These are phyloP conservation scores for Drosophila insularis DNA, from an alignment of 1,140 invertebrate species.

Conservation along the genomic window DNA sequence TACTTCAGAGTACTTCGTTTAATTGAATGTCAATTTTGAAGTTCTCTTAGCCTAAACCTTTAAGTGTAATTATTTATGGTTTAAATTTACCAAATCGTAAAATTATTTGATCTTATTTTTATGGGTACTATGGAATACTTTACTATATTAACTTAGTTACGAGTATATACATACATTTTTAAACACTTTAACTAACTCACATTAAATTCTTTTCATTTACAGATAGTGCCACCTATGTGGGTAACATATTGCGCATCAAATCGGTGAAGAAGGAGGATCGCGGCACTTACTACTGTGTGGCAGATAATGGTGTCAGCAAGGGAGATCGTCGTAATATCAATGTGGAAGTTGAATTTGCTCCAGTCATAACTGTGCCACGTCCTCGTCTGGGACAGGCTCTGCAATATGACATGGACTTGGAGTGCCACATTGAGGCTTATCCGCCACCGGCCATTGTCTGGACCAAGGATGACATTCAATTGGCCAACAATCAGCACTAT, in stretches of 20 bases:
- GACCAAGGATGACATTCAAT: conserved; percentile 90
- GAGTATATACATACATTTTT: neutral
- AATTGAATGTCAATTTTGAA: no score
- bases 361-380: conserved; percentile 91
- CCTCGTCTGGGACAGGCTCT: conserved; percentile 92
- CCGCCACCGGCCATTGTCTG: conserved; percentile 94
- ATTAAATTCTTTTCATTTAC: conserved; percentile 18
- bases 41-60: no score
- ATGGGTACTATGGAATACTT: no score
- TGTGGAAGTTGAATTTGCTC: conserved; percentile 94
- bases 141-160: no score
- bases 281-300: conserved; percentile 96
- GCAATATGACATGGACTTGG: conserved; percentile 95
- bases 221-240: conserved; percentile 85
- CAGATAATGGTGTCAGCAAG: conserved; percentile 94
- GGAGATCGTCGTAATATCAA: conserved; percentile 93
- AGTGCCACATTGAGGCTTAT: conserved; percentile 96
- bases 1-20: no score
- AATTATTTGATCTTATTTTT: no score
- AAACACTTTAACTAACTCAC: neutral
- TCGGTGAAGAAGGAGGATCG: conserved; percentile 93
- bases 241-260: conserved; percentile 92
- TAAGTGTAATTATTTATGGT: no score
- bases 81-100: no score
- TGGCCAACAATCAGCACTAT: conserved; percentile 95